These are phyloP conservation scores for Oryzias celebensis DNA, from an alignment of 2,113 vertebrate species.

Conservation along the genomic window DNA sequence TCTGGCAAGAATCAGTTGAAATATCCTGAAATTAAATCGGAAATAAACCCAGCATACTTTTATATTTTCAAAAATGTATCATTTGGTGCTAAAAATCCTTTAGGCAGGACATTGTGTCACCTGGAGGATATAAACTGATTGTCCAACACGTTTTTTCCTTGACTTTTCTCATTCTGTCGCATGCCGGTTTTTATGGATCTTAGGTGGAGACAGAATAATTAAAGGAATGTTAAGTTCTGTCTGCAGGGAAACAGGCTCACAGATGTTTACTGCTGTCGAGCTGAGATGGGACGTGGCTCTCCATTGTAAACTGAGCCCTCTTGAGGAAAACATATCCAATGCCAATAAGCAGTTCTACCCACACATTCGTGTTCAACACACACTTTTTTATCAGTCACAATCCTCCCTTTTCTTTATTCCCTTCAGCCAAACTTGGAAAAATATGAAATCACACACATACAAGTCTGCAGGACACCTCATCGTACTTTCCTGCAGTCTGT, in stretches of 20 bases:
- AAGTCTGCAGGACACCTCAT: slow-evolving; percentile 25
- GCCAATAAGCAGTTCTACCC: slow-evolving; percentile 41
- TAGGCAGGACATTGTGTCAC: too few relatives aligned
- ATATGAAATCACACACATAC: slow-evolving; percentile 14
- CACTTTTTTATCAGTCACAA: neutral
- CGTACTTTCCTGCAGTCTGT: slow-evolving; percentile 40
- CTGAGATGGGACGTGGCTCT: slow-evolving; percentile 35
- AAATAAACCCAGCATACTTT: too few relatives aligned
- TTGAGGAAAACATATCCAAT: slow-evolving; percentile 58
- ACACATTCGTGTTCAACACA: slow-evolving; percentile 26
- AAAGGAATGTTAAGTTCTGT: slow-evolving; percentile 58
- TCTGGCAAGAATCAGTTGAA: too few relatives aligned
- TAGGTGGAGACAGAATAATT: slow-evolving; percentile 44
- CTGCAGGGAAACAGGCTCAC: slow-evolving; percentile 23
- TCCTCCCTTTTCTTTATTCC: slow-evolving; percentile 38
- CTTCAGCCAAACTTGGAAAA: slow-evolving; percentile 31
- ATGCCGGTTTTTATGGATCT: neutral
- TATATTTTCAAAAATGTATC: too few relatives aligned
- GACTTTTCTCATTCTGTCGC: slow-evolving; percentile 11
- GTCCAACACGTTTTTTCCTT: neutral
- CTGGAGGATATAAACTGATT: too few relatives aligned
- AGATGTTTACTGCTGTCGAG: slow-evolving; percentile 19
- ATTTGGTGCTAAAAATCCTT: too few relatives aligned
- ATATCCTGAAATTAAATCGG: too few relatives aligned
- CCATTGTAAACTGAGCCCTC: slow-evolving; percentile 40